These are phyloP conservation scores for Leptinotarsa lineolata DNA, from an alignment of 1,140 invertebrate species.

Conservation along the genomic window DNA sequence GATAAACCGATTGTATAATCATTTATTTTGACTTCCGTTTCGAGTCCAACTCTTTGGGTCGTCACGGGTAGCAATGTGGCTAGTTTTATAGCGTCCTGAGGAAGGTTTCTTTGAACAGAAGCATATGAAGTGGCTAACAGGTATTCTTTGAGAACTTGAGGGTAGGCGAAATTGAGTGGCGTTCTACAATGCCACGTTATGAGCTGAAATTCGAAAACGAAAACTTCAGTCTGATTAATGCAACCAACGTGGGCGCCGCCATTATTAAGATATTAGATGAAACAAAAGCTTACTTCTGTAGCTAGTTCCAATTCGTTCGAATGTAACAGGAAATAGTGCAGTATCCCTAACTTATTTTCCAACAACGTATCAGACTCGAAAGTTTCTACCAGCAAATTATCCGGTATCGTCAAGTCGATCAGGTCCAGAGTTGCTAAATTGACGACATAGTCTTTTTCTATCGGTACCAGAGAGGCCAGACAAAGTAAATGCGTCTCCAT, in stretches of 20 bases:
- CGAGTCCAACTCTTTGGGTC: slow-evolving; percentile 59
- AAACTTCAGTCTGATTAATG: no score
- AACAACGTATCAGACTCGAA: slow-evolving; percentile 68
- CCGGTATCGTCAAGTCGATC: slow-evolving; percentile 66
- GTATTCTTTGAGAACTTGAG: slow-evolving; percentile 76
- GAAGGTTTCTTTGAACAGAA: slow-evolving; percentile 71
- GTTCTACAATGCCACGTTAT: slow-evolving; percentile 60
- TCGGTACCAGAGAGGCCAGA: slow-evolving; percentile 66
- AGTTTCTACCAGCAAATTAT: slow-evolving; percentile 67
- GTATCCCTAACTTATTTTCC: slow-evolving; percentile 73
- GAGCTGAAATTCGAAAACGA: slow-evolving; percentile 48
- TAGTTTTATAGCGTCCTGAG: slow-evolving; percentile 69
- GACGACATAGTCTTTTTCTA: slow-evolving; percentile 62
- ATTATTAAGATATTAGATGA: background rate
- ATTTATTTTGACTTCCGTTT: slow-evolving; percentile 61
- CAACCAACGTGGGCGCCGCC: background rate
- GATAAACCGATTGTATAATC: slow-evolving; percentile 47
- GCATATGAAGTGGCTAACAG: slow-evolving; percentile 73
- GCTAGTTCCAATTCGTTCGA: slow-evolving; percentile 71
- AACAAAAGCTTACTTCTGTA: slow-evolving; percentile 60
- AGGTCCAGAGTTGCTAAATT: slow-evolving; percentile 73
- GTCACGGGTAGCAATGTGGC: slow-evolving; percentile 73
- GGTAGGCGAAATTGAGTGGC: slow-evolving; percentile 59
- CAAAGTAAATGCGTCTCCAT: slow-evolving; percentile 65
- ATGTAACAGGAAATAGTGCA: slow-evolving; percentile 80